Evolutionary conservation across 2,888 invertebrate genomes (phyloP), one percentile per base, ranked within the genome.

Genomic region (Sicus ferrugineus): DNA sequence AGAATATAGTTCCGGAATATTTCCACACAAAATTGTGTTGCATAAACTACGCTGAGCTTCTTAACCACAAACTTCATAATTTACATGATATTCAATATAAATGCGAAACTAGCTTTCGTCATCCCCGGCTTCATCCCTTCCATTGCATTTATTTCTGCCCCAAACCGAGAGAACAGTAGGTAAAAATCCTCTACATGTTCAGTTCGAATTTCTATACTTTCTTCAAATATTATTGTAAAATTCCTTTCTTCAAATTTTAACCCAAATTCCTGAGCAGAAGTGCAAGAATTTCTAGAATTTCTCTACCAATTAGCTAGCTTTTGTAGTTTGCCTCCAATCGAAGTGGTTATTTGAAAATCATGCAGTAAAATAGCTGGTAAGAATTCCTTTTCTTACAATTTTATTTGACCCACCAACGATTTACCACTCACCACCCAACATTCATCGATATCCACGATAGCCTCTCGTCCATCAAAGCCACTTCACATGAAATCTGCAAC

Each of bases 331-430:
- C 28, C 4, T 4, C 30, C 56, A 56, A 56, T 30, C 30, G 28
- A 56, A 56, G 56, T 56, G 28, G 56, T 16, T 16, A 30, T 26
- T 30, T 56, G 4, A 56, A 30, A 56, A 19, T 30, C 28, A n/a
- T 30, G 30, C 30, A 30, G 14, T 56, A n/a, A n/a, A 30, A 28
- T 30, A 30, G n/a, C 7, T 30, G n/a, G 30, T 4, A 16, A 26
- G 19, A 56, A 56, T 56, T 56, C 56, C 56, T 30, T 56, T n/a
- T 30, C n/a, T n/a, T n/a, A n/a, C 19, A 30, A 56, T 28, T 56
- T 26, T 56, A 56, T 21, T 26, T 26, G 26, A 23, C 14, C 14
- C 21, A 26, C 46, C 46, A 26, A 42, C 42, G 4, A 16, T 42
- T 16, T 2, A 42, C 42, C 42, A 16, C n/a, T 23, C 4, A 21